A percentile compares a stretch with the other conserved stretches of the same genome.
These are phyloP conservation scores for Lagopus muta DNA, from an alignment of 2,113 vertebrate species.

Conservation along the genomic window DNA sequence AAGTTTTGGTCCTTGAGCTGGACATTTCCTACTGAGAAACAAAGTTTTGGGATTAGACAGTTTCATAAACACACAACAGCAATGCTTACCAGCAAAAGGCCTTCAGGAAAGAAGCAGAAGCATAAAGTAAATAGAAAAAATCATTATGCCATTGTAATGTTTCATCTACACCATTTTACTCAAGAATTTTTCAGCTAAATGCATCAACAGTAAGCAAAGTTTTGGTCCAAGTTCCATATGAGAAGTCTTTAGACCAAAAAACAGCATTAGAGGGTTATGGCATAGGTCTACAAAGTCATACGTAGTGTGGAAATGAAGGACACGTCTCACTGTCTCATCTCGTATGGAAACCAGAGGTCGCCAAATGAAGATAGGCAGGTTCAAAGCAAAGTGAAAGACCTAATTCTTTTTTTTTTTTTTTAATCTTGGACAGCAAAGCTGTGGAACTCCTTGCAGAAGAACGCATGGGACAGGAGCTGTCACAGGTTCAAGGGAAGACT, in stretches of 20 bases:
- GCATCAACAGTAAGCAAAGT: background rate
- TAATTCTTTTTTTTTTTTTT: background rate
- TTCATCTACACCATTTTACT: background rate
- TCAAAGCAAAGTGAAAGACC: background rate
- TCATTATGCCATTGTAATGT: background rate
- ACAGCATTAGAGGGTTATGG: background rate
- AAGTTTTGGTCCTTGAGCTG: background rate
- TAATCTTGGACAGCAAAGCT: background rate
- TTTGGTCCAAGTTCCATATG: background rate
- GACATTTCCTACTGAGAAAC: background rate
- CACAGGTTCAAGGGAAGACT: background rate
- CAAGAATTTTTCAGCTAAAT: background rate
- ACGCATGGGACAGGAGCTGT: background rate
- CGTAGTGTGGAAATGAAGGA: background rate
- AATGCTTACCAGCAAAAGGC: background rate
- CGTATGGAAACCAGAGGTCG: background rate
- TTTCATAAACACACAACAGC: background rate
- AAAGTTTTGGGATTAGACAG: background rate
- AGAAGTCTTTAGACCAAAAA: background rate
- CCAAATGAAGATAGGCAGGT: background rate
- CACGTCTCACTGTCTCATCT: background rate
- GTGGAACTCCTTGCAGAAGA: background rate
- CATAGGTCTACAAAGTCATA: background rate
- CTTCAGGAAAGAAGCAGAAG: background rate
- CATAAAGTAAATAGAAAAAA: background rate